A percentile compares a stretch with the other conserved stretches of the same genome.
These are phyloP conservation scores for Brachyhypopomus occidentalis DNA, from an alignment of 2,113 vertebrate species.

Conservation along the genomic window DNA sequence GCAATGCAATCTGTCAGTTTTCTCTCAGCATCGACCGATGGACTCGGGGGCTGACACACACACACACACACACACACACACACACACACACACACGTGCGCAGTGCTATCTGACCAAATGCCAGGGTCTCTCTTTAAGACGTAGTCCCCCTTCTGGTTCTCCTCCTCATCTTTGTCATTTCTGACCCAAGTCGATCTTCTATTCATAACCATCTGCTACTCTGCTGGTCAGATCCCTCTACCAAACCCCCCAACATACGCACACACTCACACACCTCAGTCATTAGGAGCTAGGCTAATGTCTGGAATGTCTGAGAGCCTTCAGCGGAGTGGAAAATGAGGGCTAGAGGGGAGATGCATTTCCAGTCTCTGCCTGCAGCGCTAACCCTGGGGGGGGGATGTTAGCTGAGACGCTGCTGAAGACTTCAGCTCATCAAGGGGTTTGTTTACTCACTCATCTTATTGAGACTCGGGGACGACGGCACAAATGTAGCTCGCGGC, in stretches of 20 bases:
- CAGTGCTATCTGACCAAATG: conserved; percentile 40
- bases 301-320: background rate
- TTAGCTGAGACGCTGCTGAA: background rate
- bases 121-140: conserved; percentile 58
- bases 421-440: background rate
- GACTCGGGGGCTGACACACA: background rate
- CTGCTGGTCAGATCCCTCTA: background rate
- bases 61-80: conserved; percentile 3
- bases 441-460: conserved; percentile 31
- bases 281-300: background rate
- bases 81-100: background rate
- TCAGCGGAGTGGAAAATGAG: background rate
- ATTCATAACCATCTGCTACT: conserved; percentile 16
- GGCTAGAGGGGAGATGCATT: background rate
- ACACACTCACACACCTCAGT: background rate
- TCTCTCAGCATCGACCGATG: background rate
- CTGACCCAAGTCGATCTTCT: background rate
- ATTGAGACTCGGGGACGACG: background rate
- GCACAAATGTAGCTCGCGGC: background rate
- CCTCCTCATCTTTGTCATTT: background rate
- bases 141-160: background rate
- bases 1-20: background rate
- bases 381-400: background rate
- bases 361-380: background rate
- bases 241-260: background rate